Conservation (phyloP, 2,888 invertebrate genomes). For the Isoperla grammatica region DNA sequence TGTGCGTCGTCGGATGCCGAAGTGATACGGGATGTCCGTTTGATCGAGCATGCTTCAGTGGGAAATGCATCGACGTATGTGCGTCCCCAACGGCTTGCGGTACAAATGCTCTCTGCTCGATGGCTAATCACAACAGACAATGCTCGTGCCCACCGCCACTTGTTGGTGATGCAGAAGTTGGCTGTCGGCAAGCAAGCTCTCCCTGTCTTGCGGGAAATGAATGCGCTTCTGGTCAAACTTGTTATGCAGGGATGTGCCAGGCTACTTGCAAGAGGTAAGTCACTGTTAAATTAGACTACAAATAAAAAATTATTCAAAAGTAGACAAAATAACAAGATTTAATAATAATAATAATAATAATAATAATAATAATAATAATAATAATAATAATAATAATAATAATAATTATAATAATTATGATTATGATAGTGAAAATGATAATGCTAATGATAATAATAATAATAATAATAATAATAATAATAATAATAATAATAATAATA, state of each 20-base stretch:
- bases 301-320: slow-evolving; percentile 17
- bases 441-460: too few species aligned
- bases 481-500: too few species aligned
- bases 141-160: slow-evolving; percentile 69
- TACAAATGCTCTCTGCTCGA: slow-evolving; percentile 69
- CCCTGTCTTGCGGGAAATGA: slow-evolving; percentile 60
- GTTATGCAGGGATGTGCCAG: slow-evolving; percentile 73
- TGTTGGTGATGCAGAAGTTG: slow-evolving; percentile 66
- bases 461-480: too few species aligned
- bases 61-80: slow-evolving; percentile 75
- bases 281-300: slow-evolving; percentile 14
- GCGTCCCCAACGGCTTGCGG: slow-evolving; percentile 73
- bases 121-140: slow-evolving; percentile 63
- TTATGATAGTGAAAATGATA: too few species aligned
- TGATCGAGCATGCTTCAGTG: slow-evolving; percentile 67
- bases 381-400: too few species aligned
- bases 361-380: too few species aligned
- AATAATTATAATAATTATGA: too few species aligned
- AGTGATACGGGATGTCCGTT: slow-evolving; percentile 69
- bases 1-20: slow-evolving; percentile 76
- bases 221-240: slow-evolving; percentile 65
- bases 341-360: too few species aligned
- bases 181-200: slow-evolving; percentile 63
- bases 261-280: slow-evolving; percentile 67
- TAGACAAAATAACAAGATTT: too few species aligned